Conservation (phyloP, 1,140 invertebrate genomes). For the Gonioctena quinquepunctata region DNA sequence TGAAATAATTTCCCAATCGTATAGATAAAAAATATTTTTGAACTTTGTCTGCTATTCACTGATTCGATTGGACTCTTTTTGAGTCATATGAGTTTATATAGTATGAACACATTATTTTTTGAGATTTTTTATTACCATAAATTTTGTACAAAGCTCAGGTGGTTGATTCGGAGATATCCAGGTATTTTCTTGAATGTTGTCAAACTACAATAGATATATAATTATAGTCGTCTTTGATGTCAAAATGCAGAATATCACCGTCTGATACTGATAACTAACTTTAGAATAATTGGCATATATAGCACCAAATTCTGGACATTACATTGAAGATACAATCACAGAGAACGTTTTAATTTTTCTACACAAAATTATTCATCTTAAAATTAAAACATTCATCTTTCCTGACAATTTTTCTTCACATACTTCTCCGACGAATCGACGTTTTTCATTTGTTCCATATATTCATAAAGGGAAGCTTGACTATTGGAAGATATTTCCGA, state of each 20-base stretch:
- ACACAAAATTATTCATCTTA: conserved; percentile 3
- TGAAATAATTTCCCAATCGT: background rate
- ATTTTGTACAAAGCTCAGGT: background rate
- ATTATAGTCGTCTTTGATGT: background rate
- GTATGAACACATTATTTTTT: background rate
- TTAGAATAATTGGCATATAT: background rate
- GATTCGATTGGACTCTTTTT: background rate
- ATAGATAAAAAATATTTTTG: background rate
- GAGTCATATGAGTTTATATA: background rate
- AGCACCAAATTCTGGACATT: background rate
- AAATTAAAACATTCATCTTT: conserved; percentile 11
- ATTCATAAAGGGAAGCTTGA: conserved; percentile 43
- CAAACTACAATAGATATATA: background rate
- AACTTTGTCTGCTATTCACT: background rate
- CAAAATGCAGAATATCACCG: background rate
- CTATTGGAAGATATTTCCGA: conserved; percentile 32
- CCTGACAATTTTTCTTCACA: background rate
- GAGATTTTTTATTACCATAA: background rate
- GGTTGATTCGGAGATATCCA: background rate
- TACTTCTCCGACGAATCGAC: conserved; percentile 12
- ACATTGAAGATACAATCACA: background rate
- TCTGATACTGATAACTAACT: conserved; percentile 5
- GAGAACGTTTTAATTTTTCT: conserved; percentile 14
- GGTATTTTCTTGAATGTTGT: background rate
- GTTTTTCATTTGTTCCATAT: conserved; percentile 43